Evolutionary conservation across 2,888 invertebrate genomes (phyloP), one percentile per base, ranked within the genome.

Genomic region (Stenchaetothrips biformis): DNA sequence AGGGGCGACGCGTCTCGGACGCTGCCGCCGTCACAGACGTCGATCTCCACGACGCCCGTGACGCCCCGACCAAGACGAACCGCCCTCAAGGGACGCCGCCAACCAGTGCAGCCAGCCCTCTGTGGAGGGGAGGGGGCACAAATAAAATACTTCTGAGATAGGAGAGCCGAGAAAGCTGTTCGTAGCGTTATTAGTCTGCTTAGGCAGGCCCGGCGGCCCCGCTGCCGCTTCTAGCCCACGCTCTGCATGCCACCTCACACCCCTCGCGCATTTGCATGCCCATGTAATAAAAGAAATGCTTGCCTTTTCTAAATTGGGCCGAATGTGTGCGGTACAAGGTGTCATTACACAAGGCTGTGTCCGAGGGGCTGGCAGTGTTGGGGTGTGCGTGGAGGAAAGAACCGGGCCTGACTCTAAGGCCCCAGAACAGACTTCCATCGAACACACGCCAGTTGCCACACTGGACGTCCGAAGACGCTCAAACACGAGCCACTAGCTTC

Each of bases 221-320:
- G 53, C 53, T 16, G 53, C 9, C 13, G 53, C 6, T 13, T 13
- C 53, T 7, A 7, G 53, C 53, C 9, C 53, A 53, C 9, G 53
- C 53, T 16, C 53, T 2, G 13, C 53, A 9, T 2, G 16, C 53
- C 6, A 7, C 9, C 9, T 6, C 59, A 6, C 59, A 6, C 25
- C 67, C 67, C 67, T n/a, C 67, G 9, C 11, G 25, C 67, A 74
- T 74, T 74, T 74, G 67, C 67, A 74, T 74, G 25, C 25, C 21
- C 67, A 74, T 25, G 67, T 74, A 74, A 74, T 74, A 74, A 74
- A 74, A 74, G 67, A 74, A 74, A 74, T 21, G 67, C 67, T 11
- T 6, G 21, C 67, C 21, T 74, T 74, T 25, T 11, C 25, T 67
- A 67, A 67, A 67, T 67, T 74, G 67, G 25, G 67, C 59, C 18